A percentile compares a stretch with the other conserved stretches of the same genome.
phyloP scores from a whole-genome alignment of 2,797 vertebrate genomes.

The Channa striata region DNA sequence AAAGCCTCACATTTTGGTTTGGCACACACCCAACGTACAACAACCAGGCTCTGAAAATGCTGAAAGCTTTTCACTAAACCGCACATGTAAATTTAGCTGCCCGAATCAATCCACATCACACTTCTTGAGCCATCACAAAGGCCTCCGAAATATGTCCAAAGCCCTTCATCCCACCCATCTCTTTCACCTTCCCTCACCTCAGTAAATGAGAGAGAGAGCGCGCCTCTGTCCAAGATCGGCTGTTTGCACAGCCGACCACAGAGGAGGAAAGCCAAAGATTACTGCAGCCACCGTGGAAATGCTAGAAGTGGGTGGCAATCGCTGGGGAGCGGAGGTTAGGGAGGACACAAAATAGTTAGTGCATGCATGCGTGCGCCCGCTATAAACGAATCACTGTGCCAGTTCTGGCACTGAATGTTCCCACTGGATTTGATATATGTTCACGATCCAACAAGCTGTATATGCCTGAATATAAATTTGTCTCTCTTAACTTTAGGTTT shows the following conservation, averaged over 20 bases:
- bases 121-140: slow-evolving; percentile 7
- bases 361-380: slow-evolving; percentile 26
- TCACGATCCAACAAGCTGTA: slow-evolving; percentile 12
- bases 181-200: slow-evolving; percentile 54
- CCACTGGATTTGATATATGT: slow-evolving; percentile 14
- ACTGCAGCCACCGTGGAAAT: slow-evolving; percentile 73
- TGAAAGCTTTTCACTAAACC: slow-evolving; percentile 6
- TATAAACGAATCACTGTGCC: slow-evolving; percentile 59
- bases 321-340: slow-evolving; percentile 57
- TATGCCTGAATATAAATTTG: neutral
- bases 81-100: slow-evolving; percentile 16
- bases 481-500: slow-evolving; percentile 7
- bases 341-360: slow-evolving; percentile 46
- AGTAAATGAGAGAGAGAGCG: slow-evolving; percentile 22
- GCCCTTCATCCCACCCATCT: slow-evolving; percentile 23
- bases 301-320: slow-evolving; percentile 71
- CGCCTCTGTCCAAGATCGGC: slow-evolving; percentile 53
- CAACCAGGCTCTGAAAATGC: neutral
- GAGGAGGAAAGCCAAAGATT: slow-evolving; percentile 67
- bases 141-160: neutral
- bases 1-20: neutral
- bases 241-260: slow-evolving; percentile 68
- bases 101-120: neutral
- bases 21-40: neutral
- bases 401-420: slow-evolving; percentile 53